A percentile compares a stretch with the other conserved stretches of the same genome.
Conservation (phyloP, 1,140 invertebrate genomes). For the Diprion similis region DNA sequence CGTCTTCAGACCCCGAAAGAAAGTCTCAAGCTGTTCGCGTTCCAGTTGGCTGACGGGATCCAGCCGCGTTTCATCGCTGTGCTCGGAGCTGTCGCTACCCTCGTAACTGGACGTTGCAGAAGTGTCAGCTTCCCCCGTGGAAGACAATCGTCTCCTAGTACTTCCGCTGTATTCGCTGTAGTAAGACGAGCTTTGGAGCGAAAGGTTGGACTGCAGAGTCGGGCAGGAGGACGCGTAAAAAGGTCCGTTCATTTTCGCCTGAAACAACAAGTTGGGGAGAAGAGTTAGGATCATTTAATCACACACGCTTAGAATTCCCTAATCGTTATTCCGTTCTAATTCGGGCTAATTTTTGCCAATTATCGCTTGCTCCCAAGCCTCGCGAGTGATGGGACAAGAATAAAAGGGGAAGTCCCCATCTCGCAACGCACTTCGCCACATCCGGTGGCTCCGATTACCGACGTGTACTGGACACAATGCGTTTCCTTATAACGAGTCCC, state of each 20-base stretch:
- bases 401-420: too few species aligned
- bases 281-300: too few species aligned
- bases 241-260: slow-evolving; percentile 41
- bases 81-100: slow-evolving; percentile 55
- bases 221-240: slow-evolving; percentile 50
- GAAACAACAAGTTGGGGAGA: not conserved
- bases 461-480: not conserved
- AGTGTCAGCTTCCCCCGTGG: slow-evolving; percentile 61
- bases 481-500: not conserved
- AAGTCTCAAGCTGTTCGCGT: slow-evolving; percentile 78
- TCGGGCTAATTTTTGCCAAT: not conserved
- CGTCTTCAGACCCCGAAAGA: slow-evolving; percentile 80
- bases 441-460: too few species aligned
- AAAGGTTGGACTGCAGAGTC: slow-evolving; percentile 48
- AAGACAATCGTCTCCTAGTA: slow-evolving; percentile 51
- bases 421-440: too few species aligned
- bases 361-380: not conserved
- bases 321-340: not conserved
- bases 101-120: slow-evolving; percentile 60
- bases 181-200: slow-evolving; percentile 48
- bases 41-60: slow-evolving; percentile 72
- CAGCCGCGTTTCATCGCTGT: slow-evolving; percentile 54
- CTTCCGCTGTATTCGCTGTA: slow-evolving; percentile 54
- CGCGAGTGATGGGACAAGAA: not conserved
- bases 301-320: too few species aligned